Evolutionary conservation across 2,113 vertebrate species (phyloP), one percentile per base, ranked within the genome.

Genomic region (Neotragus moschatus): DNA sequence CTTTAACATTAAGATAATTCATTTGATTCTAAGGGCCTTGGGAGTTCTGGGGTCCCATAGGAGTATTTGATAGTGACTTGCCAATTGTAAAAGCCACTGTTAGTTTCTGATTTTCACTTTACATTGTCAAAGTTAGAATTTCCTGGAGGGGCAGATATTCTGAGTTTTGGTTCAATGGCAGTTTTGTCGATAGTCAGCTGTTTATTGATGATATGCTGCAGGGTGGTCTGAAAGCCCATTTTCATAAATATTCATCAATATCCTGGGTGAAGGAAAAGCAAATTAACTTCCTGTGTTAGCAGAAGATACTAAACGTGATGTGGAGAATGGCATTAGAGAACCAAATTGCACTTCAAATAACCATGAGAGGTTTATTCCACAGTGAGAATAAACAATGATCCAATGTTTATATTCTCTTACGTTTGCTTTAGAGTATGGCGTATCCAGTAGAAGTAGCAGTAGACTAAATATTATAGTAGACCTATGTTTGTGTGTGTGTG

Each of bases 231-330:
- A 81, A 43, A 92, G 10, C 23, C 39, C 53, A 53, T 96, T 82
- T 85, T 96, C 47, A 82, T 92, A 91, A 92, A 94, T 97, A 97
- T 90, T 94, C 17, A 82, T 94, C 63, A 82, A 60, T 84, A 88
- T 81, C 30, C 81, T 90, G 81, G 95, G 58, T 77, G 53, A 90
- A 95, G 26, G 87, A 49, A 81, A 96, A 93, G 25, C 55, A 93
- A 94, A 94, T 81, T 88, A 95, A 89, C 49, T 87, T 92, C 70
- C 11, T 89, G 45, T 82, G 63, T 84, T 95, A 92, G 58, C 61
- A 85, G 90, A 92, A 75, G 49, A 75, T 80, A 92, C 90, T 84
- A 94, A 95, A 88, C 94, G 66, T 61, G 58, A 90, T 90, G 47
- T 60, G 55, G n/a, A 90, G 53, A 95, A 88, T 58, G 53, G 53